phyloP scores from a whole-genome alignment of 2,797 vertebrate genomes.

The Linurgus olivaceus region DNA sequence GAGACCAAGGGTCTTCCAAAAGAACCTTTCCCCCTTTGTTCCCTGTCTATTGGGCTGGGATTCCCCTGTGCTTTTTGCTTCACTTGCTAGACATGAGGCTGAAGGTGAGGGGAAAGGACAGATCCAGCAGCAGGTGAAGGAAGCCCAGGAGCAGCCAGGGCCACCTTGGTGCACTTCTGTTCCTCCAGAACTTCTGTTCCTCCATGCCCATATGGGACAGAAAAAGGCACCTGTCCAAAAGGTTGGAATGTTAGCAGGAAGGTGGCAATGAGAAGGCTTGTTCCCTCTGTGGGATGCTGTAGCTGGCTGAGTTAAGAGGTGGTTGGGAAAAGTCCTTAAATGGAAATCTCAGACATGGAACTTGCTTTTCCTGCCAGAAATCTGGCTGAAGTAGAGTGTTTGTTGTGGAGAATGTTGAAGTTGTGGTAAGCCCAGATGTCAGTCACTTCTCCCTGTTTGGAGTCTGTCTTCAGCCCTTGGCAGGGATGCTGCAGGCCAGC shows the following conservation, averaged over 20 bases:
- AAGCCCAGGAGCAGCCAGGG: neutral
- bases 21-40: neutral
- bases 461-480: neutral
- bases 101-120: neutral
- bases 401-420: neutral
- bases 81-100: neutral
- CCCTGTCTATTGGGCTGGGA: neutral
- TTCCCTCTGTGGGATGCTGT: neutral
- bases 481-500: neutral
- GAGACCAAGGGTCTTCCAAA: no score
- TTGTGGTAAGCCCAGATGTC: neutral
- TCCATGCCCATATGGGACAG: neutral
- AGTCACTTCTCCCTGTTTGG: neutral
- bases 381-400: neutral
- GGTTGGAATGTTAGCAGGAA: accelerated
- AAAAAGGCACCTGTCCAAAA: neutral
- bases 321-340: neutral
- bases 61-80: neutral
- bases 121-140: neutral
- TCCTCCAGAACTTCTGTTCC: neutral
- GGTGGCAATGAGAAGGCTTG: neutral
- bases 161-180: neutral
- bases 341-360: constrained; percentile 6
- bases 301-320: neutral
- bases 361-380: neutral